Percentiles rank a stretch among this genome's conserved stretches.
phyloP scores from a whole-genome alignment of 2,113 vertebrate genomes.

The Barbus barbus region DNA sequence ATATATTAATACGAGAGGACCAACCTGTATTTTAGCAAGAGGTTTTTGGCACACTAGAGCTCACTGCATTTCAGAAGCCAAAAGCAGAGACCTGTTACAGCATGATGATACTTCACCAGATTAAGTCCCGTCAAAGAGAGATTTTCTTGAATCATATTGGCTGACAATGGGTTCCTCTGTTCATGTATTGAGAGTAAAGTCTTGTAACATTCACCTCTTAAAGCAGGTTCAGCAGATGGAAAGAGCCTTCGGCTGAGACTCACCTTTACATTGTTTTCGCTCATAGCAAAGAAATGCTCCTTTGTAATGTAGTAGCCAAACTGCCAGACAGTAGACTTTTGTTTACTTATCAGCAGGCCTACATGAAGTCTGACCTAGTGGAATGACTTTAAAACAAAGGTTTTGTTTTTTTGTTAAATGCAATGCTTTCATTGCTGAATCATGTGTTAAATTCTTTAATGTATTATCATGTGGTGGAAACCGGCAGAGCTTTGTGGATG shows the following conservation, averaged over 20 bases:
- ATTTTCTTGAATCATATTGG: background rate
- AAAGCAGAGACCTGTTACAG: slow-evolving; percentile 2
- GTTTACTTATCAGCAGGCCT: background rate
- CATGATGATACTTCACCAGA: background rate
- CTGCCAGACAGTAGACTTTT: background rate
- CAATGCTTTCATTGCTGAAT: background rate
- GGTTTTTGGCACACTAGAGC: background rate
- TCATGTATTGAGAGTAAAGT: background rate
- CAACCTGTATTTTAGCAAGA: background rate
- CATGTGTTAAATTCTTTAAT: background rate
- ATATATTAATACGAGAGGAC: background rate
- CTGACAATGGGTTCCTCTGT: background rate
- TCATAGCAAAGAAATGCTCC: background rate
- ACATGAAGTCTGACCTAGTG: background rate
- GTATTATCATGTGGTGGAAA: background rate
- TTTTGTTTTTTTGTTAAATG: background rate
- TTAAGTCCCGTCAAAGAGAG: background rate
- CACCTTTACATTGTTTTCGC: background rate
- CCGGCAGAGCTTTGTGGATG: background rate
- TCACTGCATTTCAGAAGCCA: background rate
- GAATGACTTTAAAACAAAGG: background rate
- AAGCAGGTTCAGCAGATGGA: background rate
- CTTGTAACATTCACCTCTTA: background rate
- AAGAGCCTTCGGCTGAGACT: too few species aligned
- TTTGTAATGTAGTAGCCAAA: slow-evolving; percentile 3